These are phyloP conservation scores for Tragopan temminckii DNA, from an alignment of 2,797 vertebrate genomes.

Conservation along the genomic window DNA sequence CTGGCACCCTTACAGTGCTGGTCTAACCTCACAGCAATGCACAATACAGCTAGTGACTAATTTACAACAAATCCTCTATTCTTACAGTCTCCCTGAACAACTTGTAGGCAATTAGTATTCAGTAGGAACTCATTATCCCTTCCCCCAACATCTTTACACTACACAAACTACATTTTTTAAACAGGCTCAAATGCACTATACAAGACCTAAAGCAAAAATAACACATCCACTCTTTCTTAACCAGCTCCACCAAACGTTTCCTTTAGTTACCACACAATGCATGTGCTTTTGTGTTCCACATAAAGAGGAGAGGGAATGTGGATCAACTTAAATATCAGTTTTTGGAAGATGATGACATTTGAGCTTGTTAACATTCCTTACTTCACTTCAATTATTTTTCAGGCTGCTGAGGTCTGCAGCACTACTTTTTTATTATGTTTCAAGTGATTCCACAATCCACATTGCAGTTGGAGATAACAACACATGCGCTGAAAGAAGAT, in stretches of 20 bases:
- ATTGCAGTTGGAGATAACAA: conserved; percentile 46
- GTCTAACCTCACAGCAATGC: conserved; percentile 65
- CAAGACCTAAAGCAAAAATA: conserved; percentile 58
- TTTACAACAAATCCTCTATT: conserved; percentile 85
- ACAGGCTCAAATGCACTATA: conserved; percentile 24
- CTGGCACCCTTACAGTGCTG: conserved; percentile 69
- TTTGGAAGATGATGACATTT: conserved; percentile 75
- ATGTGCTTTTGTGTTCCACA: conserved; percentile 39
- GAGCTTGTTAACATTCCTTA: conserved; percentile 85
- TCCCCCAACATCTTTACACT: conserved; percentile 76
- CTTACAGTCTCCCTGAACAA: conserved; percentile 80
- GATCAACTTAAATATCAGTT: conserved; percentile 77
- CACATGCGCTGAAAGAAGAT: conserved; percentile 32
- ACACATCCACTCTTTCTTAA: conserved; percentile 17
- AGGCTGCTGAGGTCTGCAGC: conserved; percentile 40
- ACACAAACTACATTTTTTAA: conserved; percentile 60
- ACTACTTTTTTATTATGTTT: conserved; percentile 64
- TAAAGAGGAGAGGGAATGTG: conserved; percentile 44
- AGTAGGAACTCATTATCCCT: conserved; percentile 80
- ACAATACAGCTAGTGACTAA: conserved; percentile 78
- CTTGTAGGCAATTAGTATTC: conserved; percentile 84
- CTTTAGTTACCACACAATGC: conserved; percentile 35
- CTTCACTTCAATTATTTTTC: conserved; percentile 81
- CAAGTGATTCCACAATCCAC: conserved; percentile 69
- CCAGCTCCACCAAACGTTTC: conserved; percentile 29